A percentile compares a stretch with the other conserved stretches of the same genome.
Conservation (phyloP, 2,797 vertebrate genomes). For the Thripadectes ignobilis region DNA sequence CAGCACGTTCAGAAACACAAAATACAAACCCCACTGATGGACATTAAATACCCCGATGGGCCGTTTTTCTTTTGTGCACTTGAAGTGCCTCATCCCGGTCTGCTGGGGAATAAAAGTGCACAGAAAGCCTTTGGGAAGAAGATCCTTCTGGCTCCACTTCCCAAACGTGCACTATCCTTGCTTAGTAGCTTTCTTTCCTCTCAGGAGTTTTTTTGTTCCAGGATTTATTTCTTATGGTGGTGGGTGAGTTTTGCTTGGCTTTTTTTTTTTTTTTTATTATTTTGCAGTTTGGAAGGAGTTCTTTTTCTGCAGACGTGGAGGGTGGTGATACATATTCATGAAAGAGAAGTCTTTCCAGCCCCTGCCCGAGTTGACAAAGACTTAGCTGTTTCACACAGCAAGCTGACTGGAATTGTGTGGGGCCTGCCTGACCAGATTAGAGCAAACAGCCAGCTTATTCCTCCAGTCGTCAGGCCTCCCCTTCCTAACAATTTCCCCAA, state of each 20-base stretch:
- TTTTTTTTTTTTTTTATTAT: background rate
- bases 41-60: background rate
- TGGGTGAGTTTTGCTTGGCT: background rate
- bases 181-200: slow-evolving; percentile 33
- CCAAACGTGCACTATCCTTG: slow-evolving; percentile 38
- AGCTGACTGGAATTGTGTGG: slow-evolving; percentile 75
- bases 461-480: slow-evolving; percentile 70
- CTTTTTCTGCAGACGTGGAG: slow-evolving; percentile 59
- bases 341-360: slow-evolving; percentile 68
- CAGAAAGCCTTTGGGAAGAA: slow-evolving; percentile 46
- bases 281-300: slow-evolving; percentile 48
- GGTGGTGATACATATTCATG: slow-evolving; percentile 82
- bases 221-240: background rate
- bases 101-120: slow-evolving; percentile 32
- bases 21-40: background rate
- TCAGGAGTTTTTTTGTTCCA: background rate
- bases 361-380: slow-evolving; percentile 77
- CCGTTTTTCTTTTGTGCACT: background rate
- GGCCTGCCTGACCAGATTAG: slow-evolving; percentile 76
- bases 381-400: slow-evolving; percentile 78
- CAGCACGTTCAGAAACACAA: background rate
- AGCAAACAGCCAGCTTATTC: slow-evolving; percentile 74
- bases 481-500: slow-evolving; percentile 79
- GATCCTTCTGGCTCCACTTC: slow-evolving; percentile 20
- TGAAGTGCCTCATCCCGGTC: slow-evolving; percentile 29